phyloP scores from a whole-genome alignment of 1,140 invertebrate genomes.

The Drosophila erecta region DNA sequence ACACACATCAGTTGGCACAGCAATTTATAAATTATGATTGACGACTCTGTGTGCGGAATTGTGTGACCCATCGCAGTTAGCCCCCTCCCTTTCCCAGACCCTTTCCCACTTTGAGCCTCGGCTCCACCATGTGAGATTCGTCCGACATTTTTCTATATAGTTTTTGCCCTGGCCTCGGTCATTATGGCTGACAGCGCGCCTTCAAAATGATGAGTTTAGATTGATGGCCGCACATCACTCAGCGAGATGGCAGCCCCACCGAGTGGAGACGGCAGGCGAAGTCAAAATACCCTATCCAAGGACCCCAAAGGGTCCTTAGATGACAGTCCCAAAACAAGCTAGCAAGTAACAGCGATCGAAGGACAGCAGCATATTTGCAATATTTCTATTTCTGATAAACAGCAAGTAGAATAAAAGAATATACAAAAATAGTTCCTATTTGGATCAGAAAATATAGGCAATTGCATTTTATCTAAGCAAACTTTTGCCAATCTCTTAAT shows the following conservation, averaged over 20 bases:
- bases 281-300: conserved; percentile 33
- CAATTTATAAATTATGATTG: conserved; percentile 82
- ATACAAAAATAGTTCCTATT: too few species aligned
- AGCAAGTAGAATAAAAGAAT: too few species aligned
- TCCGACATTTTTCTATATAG: conserved; percentile 61
- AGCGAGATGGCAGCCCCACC: conserved; percentile 46
- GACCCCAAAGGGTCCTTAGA: background rate
- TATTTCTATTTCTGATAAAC: too few species aligned
- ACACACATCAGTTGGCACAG: conserved; percentile 11
- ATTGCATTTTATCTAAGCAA: too few species aligned
- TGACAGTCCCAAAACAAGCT: background rate
- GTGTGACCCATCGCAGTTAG: conserved; percentile 68
- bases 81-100: background rate
- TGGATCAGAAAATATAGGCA: background rate
- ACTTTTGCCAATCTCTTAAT: too few species aligned
- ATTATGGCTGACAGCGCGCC: conserved; percentile 78
- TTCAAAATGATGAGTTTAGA: conserved; percentile 84
- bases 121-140: conserved; percentile 10
- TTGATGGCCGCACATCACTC: conserved; percentile 81
- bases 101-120: background rate
- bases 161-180: conserved; percentile 73
- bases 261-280: conserved; percentile 21
- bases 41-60: conserved; percentile 70
- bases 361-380: too few species aligned
- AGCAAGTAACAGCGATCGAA: too few species aligned